Evolutionary conservation across 2,113 vertebrate genomes (phyloP).

Genomic region (Myrmecobius fasciatus): DNA sequence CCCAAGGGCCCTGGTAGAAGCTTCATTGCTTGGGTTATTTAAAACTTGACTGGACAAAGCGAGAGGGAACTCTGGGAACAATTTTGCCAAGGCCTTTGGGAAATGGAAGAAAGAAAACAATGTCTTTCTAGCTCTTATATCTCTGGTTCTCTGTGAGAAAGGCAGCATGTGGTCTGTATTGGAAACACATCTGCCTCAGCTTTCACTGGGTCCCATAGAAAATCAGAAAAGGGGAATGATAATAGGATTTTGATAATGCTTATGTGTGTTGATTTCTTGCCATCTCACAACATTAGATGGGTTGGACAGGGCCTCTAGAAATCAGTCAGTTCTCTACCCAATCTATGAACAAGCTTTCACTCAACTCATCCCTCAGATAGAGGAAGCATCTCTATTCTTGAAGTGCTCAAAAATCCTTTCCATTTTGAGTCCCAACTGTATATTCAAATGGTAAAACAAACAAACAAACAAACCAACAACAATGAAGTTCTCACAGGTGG

Average conservation of each 20-base stretch:
- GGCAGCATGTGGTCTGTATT: constrained; percentile 43
- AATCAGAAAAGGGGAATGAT: constrained; percentile 44
- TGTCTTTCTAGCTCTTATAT: constrained; percentile 47
- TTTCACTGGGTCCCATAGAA: constrained; percentile 3
- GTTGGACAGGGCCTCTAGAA: constrained; percentile 17
- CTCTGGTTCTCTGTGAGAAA: constrained; percentile 58
- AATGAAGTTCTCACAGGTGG: background rate
- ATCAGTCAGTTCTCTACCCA: constrained; percentile 14
- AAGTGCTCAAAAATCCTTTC: background rate
- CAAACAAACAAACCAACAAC: too few species aligned
- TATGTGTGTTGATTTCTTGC: constrained; percentile 41
- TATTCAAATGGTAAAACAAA: background rate
- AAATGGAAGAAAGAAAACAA: constrained; percentile 26
- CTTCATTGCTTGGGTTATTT: constrained; percentile 53
- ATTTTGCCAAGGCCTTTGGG: constrained; percentile 38
- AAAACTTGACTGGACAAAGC: constrained; percentile 41
- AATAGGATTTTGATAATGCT: constrained; percentile 51
- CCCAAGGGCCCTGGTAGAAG: background rate
- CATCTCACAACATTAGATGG: constrained; percentile 27
- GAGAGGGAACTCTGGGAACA: constrained; percentile 46
- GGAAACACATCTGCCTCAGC: constrained; percentile 12
- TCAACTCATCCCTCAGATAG: background rate
- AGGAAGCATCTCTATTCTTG: background rate
- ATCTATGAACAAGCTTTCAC: constrained; percentile 20
- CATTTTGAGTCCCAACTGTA: background rate